These are phyloP conservation scores for Acanthopleura granulata DNA, from an alignment of 2,888 invertebrate species.

Conservation along the genomic window DNA sequence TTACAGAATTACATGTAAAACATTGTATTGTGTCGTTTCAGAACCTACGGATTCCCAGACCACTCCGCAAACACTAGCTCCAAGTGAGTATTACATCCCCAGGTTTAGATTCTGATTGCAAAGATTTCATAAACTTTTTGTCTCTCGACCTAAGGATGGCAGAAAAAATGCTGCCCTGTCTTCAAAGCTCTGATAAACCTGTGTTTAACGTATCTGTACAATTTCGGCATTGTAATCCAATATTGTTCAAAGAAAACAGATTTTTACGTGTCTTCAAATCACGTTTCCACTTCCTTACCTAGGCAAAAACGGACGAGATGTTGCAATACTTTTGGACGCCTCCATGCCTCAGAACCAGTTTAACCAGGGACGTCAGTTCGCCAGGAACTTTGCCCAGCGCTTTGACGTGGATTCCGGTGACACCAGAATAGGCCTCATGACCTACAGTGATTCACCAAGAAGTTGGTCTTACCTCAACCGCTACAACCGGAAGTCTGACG, in stretches of 20 bases:
- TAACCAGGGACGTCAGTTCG: slow-evolving; percentile 44
- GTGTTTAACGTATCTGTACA: too few relatives aligned
- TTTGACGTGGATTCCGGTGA: slow-evolving; percentile 50
- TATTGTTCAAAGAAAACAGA: not conserved
- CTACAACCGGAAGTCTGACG: not conserved
- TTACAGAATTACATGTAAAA: too few relatives aligned
- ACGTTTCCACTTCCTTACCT: not conserved
- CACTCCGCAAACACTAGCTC: too few relatives aligned
- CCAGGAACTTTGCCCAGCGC: slow-evolving; percentile 36
- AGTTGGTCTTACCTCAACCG: slow-evolving; percentile 12
- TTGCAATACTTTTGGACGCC: slow-evolving; percentile 44
- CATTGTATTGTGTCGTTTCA: too few relatives aligned
- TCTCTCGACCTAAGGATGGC: too few relatives aligned
- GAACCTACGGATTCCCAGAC: too few relatives aligned
- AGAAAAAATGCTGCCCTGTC: too few relatives aligned
- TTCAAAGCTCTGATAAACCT: too few relatives aligned
- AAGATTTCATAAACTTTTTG: too few relatives aligned
- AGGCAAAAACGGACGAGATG: slow-evolving; percentile 35
- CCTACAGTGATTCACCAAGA: slow-evolving; percentile 35
- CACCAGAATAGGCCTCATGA: slow-evolving; percentile 48
- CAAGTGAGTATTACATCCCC: too few relatives aligned
- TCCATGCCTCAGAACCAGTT: slow-evolving; percentile 37
- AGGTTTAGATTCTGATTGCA: too few relatives aligned
- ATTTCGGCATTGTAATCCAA: too few relatives aligned
- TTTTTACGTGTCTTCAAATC: not conserved